Evolutionary conservation across 2,797 vertebrate genomes (phyloP).

Genomic region (Nasua narica): DNA sequence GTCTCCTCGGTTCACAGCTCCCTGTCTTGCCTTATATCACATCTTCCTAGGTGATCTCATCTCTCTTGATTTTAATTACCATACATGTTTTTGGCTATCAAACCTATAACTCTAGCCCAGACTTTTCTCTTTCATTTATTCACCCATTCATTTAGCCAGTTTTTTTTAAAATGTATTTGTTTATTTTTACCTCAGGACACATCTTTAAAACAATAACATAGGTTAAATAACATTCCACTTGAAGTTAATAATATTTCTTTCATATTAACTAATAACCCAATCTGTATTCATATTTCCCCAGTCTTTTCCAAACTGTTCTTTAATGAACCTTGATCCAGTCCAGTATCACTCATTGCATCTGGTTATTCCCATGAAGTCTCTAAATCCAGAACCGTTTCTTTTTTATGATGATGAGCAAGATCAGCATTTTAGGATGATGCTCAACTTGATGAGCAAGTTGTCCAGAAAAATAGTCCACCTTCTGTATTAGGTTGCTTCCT

Average conservation of each 20-base stretch:
- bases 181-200: not conserved
- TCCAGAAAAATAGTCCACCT: slow-evolving; percentile 11
- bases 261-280: not conserved
- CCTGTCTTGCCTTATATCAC: not conserved
- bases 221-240: not conserved
- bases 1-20: not conserved
- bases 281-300: not conserved
- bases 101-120: not conserved
- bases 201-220: slow-evolving; percentile 19
- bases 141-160: not conserved
- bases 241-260: slow-evolving; percentile 7
- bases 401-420: not conserved
- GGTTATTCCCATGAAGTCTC: slow-evolving; percentile 23
- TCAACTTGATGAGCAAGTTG: not conserved
- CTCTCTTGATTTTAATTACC: slow-evolving; percentile 32
- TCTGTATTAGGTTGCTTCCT: not conserved
- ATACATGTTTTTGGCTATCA: not conserved
- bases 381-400: slow-evolving; percentile 32
- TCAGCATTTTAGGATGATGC: no score
- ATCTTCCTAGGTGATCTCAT: not conserved
- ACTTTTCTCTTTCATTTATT: not conserved
- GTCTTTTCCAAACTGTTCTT: not conserved
- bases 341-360: not conserved
- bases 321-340: not conserved
- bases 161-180: not conserved